These are phyloP conservation scores for Aeoliscus strigatus DNA, from an alignment of 2,797 vertebrate genomes.

Conservation along the genomic window DNA sequence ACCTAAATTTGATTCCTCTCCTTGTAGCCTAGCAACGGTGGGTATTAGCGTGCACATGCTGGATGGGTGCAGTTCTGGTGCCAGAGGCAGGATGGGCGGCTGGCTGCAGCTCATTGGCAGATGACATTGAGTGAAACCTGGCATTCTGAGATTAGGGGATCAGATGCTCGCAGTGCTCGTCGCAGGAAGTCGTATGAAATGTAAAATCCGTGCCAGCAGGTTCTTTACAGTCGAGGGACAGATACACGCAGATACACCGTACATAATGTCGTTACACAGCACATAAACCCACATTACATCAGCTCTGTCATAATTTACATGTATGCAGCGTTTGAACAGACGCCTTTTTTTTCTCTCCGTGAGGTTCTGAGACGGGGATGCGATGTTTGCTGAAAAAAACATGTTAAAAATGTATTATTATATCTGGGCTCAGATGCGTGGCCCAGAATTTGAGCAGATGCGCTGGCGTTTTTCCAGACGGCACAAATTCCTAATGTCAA, in stretches of 20 bases:
- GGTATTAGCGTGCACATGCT: conserved; percentile 65
- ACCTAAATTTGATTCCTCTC: conserved; percentile 72
- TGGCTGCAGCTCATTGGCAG: conserved; percentile 75
- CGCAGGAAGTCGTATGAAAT: conserved; percentile 66
- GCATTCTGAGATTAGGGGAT: conserved; percentile 74
- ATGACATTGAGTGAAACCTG: conserved; percentile 77
- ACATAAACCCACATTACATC: conserved; percentile 28
- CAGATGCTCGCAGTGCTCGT: conserved; percentile 64
- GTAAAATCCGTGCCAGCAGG: conserved; percentile 63
- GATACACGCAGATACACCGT: conserved; percentile 50
- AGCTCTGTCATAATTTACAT: conserved; percentile 17
- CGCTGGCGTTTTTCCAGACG: conserved; percentile 38
- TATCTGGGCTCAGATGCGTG: conserved; percentile 35
- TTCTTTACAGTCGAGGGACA: conserved; percentile 47
- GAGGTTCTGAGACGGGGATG: conserved; percentile 23
- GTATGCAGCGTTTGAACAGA: conserved; percentile 1
- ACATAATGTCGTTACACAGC: conserved; percentile 37
- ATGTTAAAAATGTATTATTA: conserved; percentile 31
- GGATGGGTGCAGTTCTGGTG: conserved; percentile 69
- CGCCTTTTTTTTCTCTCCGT: conserved; percentile 24
- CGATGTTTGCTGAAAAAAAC: conserved; percentile 49
- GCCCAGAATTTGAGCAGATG: conserved; percentile 34
- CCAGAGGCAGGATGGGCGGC: conserved; percentile 72
- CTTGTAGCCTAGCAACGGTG: conserved; percentile 73
- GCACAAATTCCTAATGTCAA: conserved; percentile 41